Conservation (phyloP, 2,888 invertebrate genomes). For the Aromia moschata region DNA sequence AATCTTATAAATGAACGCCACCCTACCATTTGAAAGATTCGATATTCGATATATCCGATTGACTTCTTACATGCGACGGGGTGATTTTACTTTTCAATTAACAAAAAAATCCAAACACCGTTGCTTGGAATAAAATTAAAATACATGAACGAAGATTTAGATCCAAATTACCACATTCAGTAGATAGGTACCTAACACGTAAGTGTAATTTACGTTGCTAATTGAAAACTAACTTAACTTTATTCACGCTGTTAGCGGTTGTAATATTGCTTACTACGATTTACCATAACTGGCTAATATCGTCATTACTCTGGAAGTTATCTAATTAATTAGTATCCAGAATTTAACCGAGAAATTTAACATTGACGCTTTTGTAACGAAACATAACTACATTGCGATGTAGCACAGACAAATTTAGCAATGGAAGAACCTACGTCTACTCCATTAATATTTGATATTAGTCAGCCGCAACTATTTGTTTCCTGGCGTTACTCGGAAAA, state of each 20-base stretch:
- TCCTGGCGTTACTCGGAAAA: background rate
- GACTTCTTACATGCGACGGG: too few relatives aligned
- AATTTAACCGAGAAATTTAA: slow-evolving; percentile 13
- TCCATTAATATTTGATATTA: slow-evolving; percentile 14
- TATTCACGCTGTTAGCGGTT: slow-evolving; percentile 8
- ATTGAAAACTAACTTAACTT: slow-evolving; percentile 14
- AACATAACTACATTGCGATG: background rate
- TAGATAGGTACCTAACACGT: background rate
- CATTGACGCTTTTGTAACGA: slow-evolving; percentile 1
- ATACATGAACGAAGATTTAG: too few relatives aligned
- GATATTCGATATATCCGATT: too few relatives aligned
- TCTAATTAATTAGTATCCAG: slow-evolving; percentile 16
- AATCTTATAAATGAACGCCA: too few relatives aligned
- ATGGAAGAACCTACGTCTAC: background rate
- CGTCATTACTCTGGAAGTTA: slow-evolving; percentile 12
- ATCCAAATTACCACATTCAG: too few relatives aligned
- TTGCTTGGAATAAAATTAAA: too few relatives aligned
- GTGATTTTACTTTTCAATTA: too few relatives aligned
- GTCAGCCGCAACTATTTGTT: slow-evolving; percentile 20
- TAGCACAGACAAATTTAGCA: background rate
- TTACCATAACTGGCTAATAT: slow-evolving; percentile 12
- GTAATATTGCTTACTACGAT: slow-evolving; percentile 9
- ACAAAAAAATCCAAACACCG: too few relatives aligned
- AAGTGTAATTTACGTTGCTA: slow-evolving; percentile 5
- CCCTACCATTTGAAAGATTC: too few relatives aligned